phyloP scores from a whole-genome alignment of 2,888 invertebrate genomes.

The Eupeodes latifasciatus region DNA sequence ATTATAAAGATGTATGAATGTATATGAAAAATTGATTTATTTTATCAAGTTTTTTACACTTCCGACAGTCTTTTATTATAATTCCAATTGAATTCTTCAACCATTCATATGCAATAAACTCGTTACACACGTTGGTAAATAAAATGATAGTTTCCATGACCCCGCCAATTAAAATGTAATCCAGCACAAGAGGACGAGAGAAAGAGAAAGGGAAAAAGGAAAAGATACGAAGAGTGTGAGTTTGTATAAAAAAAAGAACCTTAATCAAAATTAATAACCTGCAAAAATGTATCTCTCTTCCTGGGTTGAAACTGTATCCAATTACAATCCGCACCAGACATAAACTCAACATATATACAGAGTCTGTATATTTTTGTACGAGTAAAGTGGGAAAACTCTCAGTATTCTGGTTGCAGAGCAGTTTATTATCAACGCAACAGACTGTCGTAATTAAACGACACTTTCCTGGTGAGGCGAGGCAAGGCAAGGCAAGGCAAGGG shows the following conservation, averaged over 20 bases:
- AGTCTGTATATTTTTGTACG: not conserved
- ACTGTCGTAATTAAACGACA: slow-evolving; percentile 60
- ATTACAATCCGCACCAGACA: slow-evolving; percentile 35
- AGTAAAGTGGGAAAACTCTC: not conserved
- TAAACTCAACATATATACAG: not conserved
- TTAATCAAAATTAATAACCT: slow-evolving; percentile 53
- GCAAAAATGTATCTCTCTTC: slow-evolving; percentile 41
- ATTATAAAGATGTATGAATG: too few species aligned
- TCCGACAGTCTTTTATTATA: too few species aligned
- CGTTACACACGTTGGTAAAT: not conserved
- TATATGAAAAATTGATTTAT: too few species aligned
- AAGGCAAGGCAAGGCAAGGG: not conserved
- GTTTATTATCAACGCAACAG: slow-evolving; percentile 50
- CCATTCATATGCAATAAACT: too few species aligned
- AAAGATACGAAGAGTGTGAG: too few species aligned
- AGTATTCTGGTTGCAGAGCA: not conserved
- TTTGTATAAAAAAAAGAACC: not conserved
- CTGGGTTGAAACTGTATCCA: slow-evolving; percentile 40
- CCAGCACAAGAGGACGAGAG: slow-evolving; percentile 7
- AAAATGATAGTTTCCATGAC: slow-evolving; percentile 38
- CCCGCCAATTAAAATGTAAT: slow-evolving; percentile 56
- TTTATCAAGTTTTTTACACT: too few species aligned
- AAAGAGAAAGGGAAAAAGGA: too few species aligned
- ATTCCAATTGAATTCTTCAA: too few species aligned
- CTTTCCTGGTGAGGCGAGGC: slow-evolving; percentile 10